phyloP scores from a whole-genome alignment of 2,888 invertebrate genomes.

The Zeuzera pyrina region DNA sequence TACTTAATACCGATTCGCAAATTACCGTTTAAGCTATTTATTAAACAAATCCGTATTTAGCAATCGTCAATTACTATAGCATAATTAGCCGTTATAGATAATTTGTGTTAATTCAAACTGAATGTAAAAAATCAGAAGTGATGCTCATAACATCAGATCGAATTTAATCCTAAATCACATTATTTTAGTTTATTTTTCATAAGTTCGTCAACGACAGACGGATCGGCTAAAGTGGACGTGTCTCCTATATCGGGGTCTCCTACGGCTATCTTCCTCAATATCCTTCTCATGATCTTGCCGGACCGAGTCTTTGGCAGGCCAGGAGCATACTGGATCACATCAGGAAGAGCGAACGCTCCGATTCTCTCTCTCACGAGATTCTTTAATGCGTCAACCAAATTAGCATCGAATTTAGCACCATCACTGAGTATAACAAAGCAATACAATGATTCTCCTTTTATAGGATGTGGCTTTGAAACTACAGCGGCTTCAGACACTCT shows the following conservation, averaged over 20 bases:
- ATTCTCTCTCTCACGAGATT: conserved; percentile 89
- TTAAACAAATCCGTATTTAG: too few species aligned
- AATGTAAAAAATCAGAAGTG: too few species aligned
- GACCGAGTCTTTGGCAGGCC: conserved; percentile 97
- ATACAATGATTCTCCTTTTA: conserved; percentile 98
- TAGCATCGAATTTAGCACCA: conserved; percentile 78
- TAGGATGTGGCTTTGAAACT: conserved; percentile 92
- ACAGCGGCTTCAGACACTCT: conserved; percentile 95
- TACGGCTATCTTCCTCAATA: conserved; percentile 92
- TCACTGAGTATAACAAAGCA: conserved; percentile 96
- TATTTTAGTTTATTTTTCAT: conserved; percentile 78
- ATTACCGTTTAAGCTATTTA: too few species aligned
- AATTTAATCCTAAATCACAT: neutral
- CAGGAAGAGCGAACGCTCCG: conserved; percentile 97
- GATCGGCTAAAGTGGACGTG: conserved; percentile 94
- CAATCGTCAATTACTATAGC: too few species aligned
- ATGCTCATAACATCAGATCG: too few species aligned
- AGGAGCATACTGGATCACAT: conserved; percentile 94
- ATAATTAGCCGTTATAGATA: too few species aligned
- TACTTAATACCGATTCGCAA: too few species aligned
- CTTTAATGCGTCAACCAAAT: conserved; percentile 81
- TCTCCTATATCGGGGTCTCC: conserved; percentile 94
- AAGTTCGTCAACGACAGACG: conserved; percentile 86
- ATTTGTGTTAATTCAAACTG: too few species aligned
- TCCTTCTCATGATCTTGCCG: conserved; percentile 98